Evolutionary conservation across 2,888 invertebrate species (phyloP), one percentile per base, ranked within the genome.

Genomic region (Hirtodrosophila alboralis): DNA sequence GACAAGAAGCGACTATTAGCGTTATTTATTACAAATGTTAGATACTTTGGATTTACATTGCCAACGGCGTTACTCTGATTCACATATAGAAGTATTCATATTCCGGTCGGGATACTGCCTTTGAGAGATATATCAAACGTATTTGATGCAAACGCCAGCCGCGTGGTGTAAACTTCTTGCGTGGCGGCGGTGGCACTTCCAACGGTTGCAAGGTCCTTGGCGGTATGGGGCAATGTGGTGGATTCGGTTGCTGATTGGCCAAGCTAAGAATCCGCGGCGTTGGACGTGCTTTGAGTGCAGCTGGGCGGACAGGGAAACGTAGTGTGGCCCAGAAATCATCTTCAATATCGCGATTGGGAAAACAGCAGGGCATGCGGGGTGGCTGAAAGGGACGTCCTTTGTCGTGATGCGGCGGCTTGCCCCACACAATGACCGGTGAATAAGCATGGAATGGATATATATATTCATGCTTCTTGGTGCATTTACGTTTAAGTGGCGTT

Each of bases 171-270:
- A 90, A 89, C 54, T 86, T 85, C 27, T 65, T 74, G 0, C 90
- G 75, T 9, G 57, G 61, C 1, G 72, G 72, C 6, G 79, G 69
- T n/a, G 67, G 62, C 7, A 18, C 44, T 0, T 80, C 74, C 51
- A 74, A 21, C 0, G 65, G 57, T 0, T 3, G 10, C 3, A 10
- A 1, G 0, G 5, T 0, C n/a, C 34, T 64, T 0, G 52, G 30
- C 2, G 90, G 89, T 27, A 88, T 74, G 2, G 76, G 67, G 56
- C 89, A 90, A 45, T 90, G 90, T 0, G 86, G 81, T 2, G 71
- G 75, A 13, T 52, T 51, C 1, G 81, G 88, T 2, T 67, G 80
- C 0, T 89, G 89, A 14, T 68, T 51, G 1, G 89, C 63, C 27
- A 90, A 40, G 6, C 51, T 67, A 0, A 81, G 14, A 0, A 89